Evolutionary conservation across 2,797 vertebrate species (phyloP), one percentile per base, ranked within the genome.

Genomic region (Tarsius wallacei): DNA sequence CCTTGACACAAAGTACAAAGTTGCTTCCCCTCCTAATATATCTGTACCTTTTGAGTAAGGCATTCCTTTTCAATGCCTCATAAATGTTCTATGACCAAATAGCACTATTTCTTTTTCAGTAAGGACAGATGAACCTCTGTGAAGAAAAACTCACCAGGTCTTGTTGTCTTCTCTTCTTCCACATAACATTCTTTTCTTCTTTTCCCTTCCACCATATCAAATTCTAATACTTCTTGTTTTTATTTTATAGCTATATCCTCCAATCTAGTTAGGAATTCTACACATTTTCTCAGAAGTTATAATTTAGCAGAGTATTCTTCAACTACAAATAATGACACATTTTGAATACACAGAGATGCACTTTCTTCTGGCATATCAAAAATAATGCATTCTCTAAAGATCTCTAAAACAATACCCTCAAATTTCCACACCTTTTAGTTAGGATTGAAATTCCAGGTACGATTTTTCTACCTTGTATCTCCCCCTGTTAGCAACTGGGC

Each of bases 321-420:
- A 88, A 68, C 31, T 73, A 73, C 51, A 81, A 86, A 94, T 66
- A 78, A 82, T 86, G 64, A 87, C 10, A 57, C 1, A 74, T 61
- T 64, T 49, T 55, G 16, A 42, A 68, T 26, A 90, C 24, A 86
- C 3, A 94, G 47, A 87, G 31, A 3, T 57, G 12, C 16, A 85
- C 42, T 85, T 94, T 63, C 49, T 91, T 85, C n/a, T 36, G 21
- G 49, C 68, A 85, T 74, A 84, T 49, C 59, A 51, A 93, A 91
- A 93, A 78, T 12, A 24, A 6, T 66, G 19, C 6, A 87, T 55
- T 78, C 47, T 17, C 17, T 66, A n/a, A 83, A 68, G 63, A 86
- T 73, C 28, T 68, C 11, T 51, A 42, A 10, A 90, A 91, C 22
- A 55, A 51, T 74, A 10, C 63, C 31, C 24, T 95, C 59, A 61